phyloP scores from a whole-genome alignment of 2,797 vertebrate species.

The Clamator glandarius region DNA sequence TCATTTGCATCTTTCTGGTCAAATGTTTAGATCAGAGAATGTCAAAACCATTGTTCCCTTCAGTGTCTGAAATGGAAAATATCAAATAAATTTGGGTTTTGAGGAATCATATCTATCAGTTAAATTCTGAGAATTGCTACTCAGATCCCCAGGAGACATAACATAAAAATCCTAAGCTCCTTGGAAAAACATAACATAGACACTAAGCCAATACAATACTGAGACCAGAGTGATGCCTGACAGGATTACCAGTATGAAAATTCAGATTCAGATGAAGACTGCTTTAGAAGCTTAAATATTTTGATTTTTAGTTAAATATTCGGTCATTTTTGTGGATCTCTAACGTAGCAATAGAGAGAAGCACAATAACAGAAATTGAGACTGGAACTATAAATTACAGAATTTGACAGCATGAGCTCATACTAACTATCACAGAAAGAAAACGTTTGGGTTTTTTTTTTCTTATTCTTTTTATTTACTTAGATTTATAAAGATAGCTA shows the following conservation, averaged over 20 bases:
- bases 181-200: not conserved
- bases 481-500: not conserved
- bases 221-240: not conserved
- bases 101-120: not conserved
- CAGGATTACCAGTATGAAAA: not conserved
- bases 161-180: not conserved
- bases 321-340: not conserved
- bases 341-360: not conserved
- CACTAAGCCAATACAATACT: not conserved
- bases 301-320: not conserved
- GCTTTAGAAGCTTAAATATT: not conserved
- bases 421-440: not conserved
- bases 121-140: not conserved
- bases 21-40: not conserved
- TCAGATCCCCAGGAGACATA: not conserved
- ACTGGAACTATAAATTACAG: not conserved
- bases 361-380: not conserved
- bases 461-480: not conserved
- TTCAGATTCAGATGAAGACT: not conserved
- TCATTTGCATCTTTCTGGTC: not conserved
- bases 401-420: not conserved
- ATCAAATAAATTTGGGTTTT: not conserved
- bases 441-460: not conserved
- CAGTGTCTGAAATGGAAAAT: not conserved
- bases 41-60: not conserved